These are phyloP conservation scores for Podotricha telesiphe DNA, from an alignment of 2,888 invertebrate genomes.

Conservation along the genomic window DNA sequence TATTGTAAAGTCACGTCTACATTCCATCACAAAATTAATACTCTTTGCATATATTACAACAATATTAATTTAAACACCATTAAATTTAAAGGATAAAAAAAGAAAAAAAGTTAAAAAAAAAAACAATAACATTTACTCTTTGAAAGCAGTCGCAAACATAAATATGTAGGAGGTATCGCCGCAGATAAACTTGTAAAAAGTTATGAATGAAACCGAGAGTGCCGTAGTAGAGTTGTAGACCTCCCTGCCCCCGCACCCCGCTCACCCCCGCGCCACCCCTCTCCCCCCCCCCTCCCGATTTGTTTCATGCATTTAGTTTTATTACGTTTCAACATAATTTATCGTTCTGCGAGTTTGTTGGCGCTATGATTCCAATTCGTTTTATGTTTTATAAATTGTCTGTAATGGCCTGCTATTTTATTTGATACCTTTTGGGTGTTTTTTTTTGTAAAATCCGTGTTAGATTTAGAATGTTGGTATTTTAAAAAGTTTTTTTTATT, in stretches of 20 bases:
- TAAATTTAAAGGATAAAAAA: not conserved
- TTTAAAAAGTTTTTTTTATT: not conserved
- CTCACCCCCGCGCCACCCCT: slow-evolving; percentile 50
- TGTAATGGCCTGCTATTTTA: slow-evolving; percentile 16
- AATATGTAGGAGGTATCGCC: slow-evolving; percentile 81
- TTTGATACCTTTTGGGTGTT: too few species aligned
- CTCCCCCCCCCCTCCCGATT: slow-evolving; percentile 60
- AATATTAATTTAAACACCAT: not conserved
- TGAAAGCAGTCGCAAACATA: slow-evolving; percentile 77
- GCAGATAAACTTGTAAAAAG: slow-evolving; percentile 84
- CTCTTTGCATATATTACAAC: not conserved
- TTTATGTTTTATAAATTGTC: slow-evolving; percentile 35
- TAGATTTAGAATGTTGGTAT: not conserved
- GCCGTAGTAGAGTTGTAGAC: slow-evolving; percentile 81
- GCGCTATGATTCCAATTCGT: slow-evolving; percentile 41
- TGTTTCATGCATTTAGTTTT: slow-evolving; percentile 80
- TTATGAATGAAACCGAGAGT: slow-evolving; percentile 84
- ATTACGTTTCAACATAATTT: slow-evolving; percentile 76
- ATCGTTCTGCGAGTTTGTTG: slow-evolving; percentile 49
- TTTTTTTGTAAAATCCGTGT: not conserved
- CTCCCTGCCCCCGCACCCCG: slow-evolving; percentile 49
- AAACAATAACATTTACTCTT: slow-evolving; percentile 54
- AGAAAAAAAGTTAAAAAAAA: slow-evolving; percentile 10
- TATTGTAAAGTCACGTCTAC: not conserved
- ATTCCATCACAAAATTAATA: not conserved